Percentiles rank a stretch among this genome's conserved stretches.
These are phyloP conservation scores for Sialia sialis DNA, from an alignment of 2,113 vertebrate genomes.

Conservation along the genomic window DNA sequence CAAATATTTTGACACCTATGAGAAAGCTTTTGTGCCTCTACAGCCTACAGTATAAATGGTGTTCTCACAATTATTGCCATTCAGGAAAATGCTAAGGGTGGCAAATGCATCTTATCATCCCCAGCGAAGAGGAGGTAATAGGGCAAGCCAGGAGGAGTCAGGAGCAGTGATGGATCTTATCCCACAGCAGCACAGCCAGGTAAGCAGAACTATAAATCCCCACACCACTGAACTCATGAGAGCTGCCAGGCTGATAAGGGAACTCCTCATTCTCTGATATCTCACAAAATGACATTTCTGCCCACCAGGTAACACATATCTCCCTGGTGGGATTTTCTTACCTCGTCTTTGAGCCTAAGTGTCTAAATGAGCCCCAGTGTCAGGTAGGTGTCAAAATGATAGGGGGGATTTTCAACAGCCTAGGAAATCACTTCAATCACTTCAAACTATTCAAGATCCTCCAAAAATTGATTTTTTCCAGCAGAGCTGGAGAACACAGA, in stretches of 20 bases:
- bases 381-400: background rate
- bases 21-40: background rate
- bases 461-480: background rate
- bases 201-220: background rate
- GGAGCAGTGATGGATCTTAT: background rate
- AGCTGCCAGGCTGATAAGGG: background rate
- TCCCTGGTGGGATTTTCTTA: background rate
- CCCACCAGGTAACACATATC: background rate
- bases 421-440: background rate
- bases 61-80: background rate
- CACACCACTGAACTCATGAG: background rate
- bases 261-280: background rate
- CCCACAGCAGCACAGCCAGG: background rate
- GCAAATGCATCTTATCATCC: background rate
- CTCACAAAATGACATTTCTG: background rate
- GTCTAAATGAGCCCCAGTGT: background rate
- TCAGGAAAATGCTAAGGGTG: background rate
- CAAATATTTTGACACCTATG: background rate
- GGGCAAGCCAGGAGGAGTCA: background rate
- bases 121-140: background rate
- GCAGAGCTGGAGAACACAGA: background rate
- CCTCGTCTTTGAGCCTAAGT: background rate
- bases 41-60: background rate
- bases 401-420: background rate
- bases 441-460: background rate